Evolutionary conservation across 2,797 vertebrate species (phyloP), one percentile per base, ranked within the genome.

Genomic region (Molossus alvarezi): DNA sequence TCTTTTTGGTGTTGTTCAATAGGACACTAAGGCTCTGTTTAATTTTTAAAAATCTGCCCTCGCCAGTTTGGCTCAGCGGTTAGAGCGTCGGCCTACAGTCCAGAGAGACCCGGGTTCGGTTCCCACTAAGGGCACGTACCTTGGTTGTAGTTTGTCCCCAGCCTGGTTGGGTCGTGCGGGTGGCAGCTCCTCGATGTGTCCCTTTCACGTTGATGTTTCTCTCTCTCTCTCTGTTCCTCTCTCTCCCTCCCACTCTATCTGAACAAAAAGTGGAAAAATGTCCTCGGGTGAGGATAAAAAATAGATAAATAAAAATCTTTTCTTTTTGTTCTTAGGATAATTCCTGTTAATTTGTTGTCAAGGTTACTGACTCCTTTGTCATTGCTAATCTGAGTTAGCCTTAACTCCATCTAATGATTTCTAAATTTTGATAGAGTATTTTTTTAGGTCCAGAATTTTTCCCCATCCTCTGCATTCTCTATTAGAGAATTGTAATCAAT

Each of bases 391-490:
- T 91, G 64, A 79, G 67, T 64, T 75, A 75, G 69, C 45, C 20
- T 15, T 80, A 41, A 91, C 3, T 9, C 3, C 27, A 79, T 65
- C 33, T 20, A 75, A 1, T 64, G 37, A 51, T 51, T 51, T 81
- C 81, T 6, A 71, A 85, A 25, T 84, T 85, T 53, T 77, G 17
- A 79, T 69, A 20, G 2, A 69, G 3, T 77, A 33, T 62, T 72
- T 90, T 90, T 82, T 96, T 29, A 37, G 14, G 85, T 73, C 33
- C 18, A 88, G 91, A 84, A 88, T 73, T 41, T 94, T 81, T 79
- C 91, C 37, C 23, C 8, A 37, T 80, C 29, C 48, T 33, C 65
- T 67, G 65, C 65, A 18, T 67, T 67, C n/a, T 67, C 15, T 67
- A 8, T 67, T 33, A 67, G 33, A 29, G 15, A 67, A 67, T 67